phyloP scores from a whole-genome alignment of 2,888 invertebrate species.

The Chromoteleia sp. region DNA sequence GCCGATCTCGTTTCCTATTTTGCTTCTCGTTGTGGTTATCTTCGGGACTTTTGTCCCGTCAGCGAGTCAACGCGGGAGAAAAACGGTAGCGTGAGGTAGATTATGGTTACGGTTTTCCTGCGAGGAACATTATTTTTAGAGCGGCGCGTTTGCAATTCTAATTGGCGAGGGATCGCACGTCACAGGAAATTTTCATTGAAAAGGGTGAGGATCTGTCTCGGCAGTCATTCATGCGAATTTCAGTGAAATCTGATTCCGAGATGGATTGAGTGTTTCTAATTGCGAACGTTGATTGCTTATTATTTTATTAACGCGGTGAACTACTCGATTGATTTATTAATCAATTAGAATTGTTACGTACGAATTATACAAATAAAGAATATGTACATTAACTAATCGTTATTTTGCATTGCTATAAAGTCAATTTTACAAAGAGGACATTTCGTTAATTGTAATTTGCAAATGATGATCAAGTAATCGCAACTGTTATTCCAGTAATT shows the following conservation, averaged over 20 bases:
- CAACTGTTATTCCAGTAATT: background rate
- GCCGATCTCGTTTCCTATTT: constrained; percentile 10
- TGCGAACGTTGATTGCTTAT: no score
- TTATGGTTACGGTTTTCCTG: constrained; percentile 33
- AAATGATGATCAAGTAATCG: background rate
- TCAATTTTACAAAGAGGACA: no score
- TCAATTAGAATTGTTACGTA: no score
- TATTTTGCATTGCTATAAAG: no score
- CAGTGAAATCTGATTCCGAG: no score
- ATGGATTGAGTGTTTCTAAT: no score
- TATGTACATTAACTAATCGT: no score
- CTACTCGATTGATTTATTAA: no score
- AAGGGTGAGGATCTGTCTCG: background rate
- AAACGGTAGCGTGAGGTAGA: constrained; percentile 41
- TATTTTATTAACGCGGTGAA: no score
- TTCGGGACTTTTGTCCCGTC: constrained; percentile 4
- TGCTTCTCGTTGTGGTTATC: background rate
- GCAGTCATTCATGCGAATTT: no score
- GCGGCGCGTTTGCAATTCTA: constrained; percentile 4
- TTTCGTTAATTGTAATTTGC: no score
- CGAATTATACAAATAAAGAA: no score
- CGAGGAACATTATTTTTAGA: constrained; percentile 19
- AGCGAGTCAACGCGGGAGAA: background rate
- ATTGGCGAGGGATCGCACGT: constrained; percentile 8
- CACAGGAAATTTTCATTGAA: constrained; percentile 6